Evolutionary conservation across 2,113 vertebrate genomes (phyloP).

Genomic region (Pseudorasbora parva): DNA sequence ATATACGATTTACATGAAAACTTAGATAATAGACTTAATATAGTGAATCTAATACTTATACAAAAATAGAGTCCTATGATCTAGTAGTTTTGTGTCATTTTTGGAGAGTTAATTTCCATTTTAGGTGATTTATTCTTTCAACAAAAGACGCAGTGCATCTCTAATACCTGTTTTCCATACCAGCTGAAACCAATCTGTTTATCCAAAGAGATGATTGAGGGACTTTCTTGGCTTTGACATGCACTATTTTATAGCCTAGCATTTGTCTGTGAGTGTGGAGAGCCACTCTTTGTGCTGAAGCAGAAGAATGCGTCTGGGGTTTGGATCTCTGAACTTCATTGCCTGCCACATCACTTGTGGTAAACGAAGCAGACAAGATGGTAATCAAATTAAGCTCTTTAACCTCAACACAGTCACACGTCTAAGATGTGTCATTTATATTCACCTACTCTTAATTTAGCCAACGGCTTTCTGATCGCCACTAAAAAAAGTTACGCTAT

Average conservation of each 20-base stretch:
- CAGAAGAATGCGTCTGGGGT: constrained; percentile 51
- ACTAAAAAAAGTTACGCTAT: no score
- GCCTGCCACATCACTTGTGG: constrained; percentile 25
- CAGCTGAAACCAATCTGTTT: neutral
- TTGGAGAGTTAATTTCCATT: neutral
- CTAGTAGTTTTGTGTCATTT: neutral
- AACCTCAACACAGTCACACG: neutral
- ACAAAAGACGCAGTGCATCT: neutral
- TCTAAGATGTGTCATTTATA: neutral
- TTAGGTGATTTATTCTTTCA: neutral
- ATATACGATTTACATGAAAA: neutral
- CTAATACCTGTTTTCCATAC: neutral
- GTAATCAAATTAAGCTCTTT: constrained; percentile 17
- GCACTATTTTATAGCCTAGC: constrained; percentile 20
- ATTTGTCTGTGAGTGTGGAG: constrained; percentile 34
- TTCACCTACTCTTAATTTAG: neutral
- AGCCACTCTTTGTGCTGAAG: constrained; percentile 44
- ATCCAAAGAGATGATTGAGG: constrained; percentile 12
- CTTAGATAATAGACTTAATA: neutral
- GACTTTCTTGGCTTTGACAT: constrained; percentile 2
- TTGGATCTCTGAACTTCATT: constrained; percentile 30
- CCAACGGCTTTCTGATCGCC: neutral
- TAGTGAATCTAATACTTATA: neutral
- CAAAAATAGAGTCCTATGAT: neutral
- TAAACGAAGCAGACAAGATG: constrained; percentile 33